Evolutionary conservation across 2,113 vertebrate genomes (phyloP).

Genomic region (Nycticorax nycticorax): DNA sequence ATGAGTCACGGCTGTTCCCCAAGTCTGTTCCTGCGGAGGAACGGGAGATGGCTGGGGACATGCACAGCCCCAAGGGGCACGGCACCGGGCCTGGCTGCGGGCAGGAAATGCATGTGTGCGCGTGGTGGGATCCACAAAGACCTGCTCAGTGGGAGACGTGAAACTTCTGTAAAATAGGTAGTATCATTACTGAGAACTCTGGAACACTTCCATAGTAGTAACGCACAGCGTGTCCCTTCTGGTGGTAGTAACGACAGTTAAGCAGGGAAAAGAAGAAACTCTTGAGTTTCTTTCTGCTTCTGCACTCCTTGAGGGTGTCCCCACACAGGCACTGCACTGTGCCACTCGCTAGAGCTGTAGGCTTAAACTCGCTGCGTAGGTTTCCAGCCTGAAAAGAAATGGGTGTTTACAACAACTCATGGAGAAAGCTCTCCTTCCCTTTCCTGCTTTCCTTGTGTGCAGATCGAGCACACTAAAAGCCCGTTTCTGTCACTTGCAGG

Average conservation of each 20-base stretch:
- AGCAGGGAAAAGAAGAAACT: background rate
- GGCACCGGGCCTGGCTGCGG: accelerated
- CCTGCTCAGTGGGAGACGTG: accelerated
- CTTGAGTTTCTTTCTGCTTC: background rate
- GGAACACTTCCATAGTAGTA: accelerated
- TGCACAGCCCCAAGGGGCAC: background rate
- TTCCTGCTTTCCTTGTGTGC: background rate
- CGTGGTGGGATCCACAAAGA: background rate
- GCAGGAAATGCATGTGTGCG: background rate
- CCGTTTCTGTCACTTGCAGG: background rate
- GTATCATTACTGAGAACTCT: background rate
- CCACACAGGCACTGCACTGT: accelerated
- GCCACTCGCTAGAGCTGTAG: background rate
- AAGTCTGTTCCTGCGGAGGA: background rate
- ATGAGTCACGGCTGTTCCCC: background rate
- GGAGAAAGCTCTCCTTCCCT: background rate
- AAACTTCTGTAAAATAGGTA: background rate
- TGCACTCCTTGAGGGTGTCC: background rate
- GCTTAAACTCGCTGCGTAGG: background rate
- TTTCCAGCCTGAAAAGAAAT: background rate
- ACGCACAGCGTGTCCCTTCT: too few species aligned
- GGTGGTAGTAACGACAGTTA: accelerated
- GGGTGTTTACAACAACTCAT: background rate
- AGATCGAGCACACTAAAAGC: background rate
- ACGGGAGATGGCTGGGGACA: background rate